These are phyloP conservation scores for Oreochromis niloticus DNA, from an alignment of 2,113 vertebrate species.

Conservation along the genomic window DNA sequence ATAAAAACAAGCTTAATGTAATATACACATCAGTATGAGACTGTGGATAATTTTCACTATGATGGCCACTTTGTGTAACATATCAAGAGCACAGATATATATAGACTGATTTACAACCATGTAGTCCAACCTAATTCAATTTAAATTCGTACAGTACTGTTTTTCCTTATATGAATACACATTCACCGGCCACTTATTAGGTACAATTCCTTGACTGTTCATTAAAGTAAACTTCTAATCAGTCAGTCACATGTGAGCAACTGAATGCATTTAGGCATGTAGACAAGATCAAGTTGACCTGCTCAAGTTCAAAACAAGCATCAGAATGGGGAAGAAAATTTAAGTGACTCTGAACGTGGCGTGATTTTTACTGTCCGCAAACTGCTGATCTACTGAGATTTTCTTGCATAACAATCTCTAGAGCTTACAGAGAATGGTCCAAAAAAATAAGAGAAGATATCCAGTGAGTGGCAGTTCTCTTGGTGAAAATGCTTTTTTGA, in stretches of 20 bases:
- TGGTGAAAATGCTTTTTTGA: neutral
- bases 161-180: neutral
- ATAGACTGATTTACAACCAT: neutral
- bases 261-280: too few relatives aligned
- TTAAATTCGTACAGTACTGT: neutral
- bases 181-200: neutral
- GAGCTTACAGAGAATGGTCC: neutral
- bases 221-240: neutral
- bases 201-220: neutral
- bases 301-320: too few relatives aligned
- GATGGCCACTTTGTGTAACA: too few relatives aligned
- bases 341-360: neutral
- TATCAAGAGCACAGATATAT: too few relatives aligned
- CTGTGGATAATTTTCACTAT: neutral
- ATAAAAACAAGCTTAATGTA: neutral
- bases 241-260: neutral
- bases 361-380: neutral
- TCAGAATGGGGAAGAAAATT: too few relatives aligned
- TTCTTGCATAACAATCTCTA: neutral
- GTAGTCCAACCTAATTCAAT: neutral
- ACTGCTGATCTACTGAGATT: neutral
- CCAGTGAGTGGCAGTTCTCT: neutral
- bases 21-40: neutral
- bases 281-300: too few relatives aligned
- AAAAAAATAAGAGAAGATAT: neutral